phyloP scores from a whole-genome alignment of 2,888 invertebrate species.

The Coelinius sp. region DNA sequence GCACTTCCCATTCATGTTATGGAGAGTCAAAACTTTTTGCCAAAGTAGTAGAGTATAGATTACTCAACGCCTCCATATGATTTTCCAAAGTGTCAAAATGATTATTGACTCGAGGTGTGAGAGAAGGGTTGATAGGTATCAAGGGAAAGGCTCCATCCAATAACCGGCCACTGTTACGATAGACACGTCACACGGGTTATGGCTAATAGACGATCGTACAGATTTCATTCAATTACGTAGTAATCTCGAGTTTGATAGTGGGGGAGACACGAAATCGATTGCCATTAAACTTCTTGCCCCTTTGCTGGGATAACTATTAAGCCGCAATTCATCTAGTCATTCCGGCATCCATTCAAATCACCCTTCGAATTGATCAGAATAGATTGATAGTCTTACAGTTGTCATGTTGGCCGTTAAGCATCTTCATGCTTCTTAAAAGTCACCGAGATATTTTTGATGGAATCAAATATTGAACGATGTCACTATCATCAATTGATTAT shows the following conservation, averaged over 20 bases:
- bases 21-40: too few relatives aligned
- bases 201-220: constrained; percentile 64
- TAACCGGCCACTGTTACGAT: constrained; percentile 27
- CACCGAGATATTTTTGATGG: too few relatives aligned
- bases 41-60: too few relatives aligned
- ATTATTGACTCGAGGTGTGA: constrained; percentile 5
- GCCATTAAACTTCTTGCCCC: constrained; percentile 51
- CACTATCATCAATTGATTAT: too few relatives aligned
- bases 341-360: not conserved
- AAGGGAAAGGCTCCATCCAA: constrained; percentile 11
- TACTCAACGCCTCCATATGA: too few relatives aligned
- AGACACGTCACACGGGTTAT: constrained; percentile 62
- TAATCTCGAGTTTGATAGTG: constrained; percentile 60
- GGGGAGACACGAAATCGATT: constrained; percentile 54
- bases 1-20: too few relatives aligned
- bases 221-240: constrained; percentile 64
- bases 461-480: too few relatives aligned
- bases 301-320: constrained; percentile 29
- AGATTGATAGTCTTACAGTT: too few relatives aligned
- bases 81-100: too few relatives aligned
- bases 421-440: constrained; percentile 16
- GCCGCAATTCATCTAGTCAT: not conserved
- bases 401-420: not conserved
- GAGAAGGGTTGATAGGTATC: constrained; percentile 26
- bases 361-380: not conserved